Evolutionary conservation across 2,797 vertebrate genomes (phyloP), one percentile per base, ranked within the genome.

Genomic region (Heterohyrax brucei): DNA sequence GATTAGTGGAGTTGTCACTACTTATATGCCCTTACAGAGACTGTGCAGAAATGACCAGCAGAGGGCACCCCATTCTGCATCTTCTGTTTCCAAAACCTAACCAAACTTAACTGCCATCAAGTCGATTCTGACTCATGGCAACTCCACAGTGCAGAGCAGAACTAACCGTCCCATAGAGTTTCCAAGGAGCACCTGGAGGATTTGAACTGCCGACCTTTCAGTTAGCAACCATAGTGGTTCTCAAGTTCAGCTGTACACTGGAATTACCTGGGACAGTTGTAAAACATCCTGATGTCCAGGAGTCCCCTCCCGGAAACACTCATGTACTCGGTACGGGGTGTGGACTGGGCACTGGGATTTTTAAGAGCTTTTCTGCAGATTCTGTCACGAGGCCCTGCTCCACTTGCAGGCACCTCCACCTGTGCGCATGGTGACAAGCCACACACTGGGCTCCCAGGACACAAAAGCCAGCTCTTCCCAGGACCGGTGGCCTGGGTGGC

Each of bases 231-330:
- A 30, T 48, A 50, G 78, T 2, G 21, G 88, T 59, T 39, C 19
- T 56, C 50, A 66, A 22, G 5, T 13, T 56, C 7, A 8, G 64
- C 26, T 3, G 16, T 3, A 9, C 0, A 9, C 0, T 19, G n/a
- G 30, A 21, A 0, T 39, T 6, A 5, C 19, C 7, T 10, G 46
- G 73, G 44, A 19, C 10, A 53, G 16, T 66, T 79, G 10, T 3
- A 30, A 77, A 80, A 39, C 14, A 62, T 5, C 61, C 64, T 0
- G 21, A 56, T 44, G 22, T 9, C 81, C 26, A 16, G 33, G 16
- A 61, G 62, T 9, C 44, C 8, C 0, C 33, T 56, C 30, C 70
- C 24, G 0, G 75, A 72, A 39, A 33, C 0, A 1, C 85, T 24
- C 0, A 53, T 10, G 70, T 76, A 30, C 28, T 14, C 33, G 30